Evolutionary conservation across 2,113 vertebrate genomes (phyloP), one percentile per base, ranked within the genome.

Genomic region (Barbus barbus): DNA sequence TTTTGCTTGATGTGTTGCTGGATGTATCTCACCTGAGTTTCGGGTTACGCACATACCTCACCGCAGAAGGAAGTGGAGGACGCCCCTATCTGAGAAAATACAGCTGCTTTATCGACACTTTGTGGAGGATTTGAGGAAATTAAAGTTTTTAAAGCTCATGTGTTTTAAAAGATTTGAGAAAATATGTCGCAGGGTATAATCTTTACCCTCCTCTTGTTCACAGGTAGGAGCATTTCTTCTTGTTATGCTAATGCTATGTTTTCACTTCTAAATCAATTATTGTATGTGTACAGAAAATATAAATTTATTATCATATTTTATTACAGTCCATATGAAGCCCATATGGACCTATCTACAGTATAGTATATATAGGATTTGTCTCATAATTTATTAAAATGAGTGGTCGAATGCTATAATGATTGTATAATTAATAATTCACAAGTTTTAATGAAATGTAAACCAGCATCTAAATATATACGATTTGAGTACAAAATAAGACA

Each of bases 11-110:
- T n/a, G 73, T 71, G 56, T 1, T 31, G 20, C 4, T 51, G 79
- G n/a, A n/a, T n/a, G n/a, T n/a, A 72, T 61, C 87, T 88, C 87
- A 88, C 87, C 87, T 88, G 87, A 83, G 84, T 83, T 77, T 87
- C 84, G 77, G 73, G 82, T 78, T 84, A 18, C 82, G 33, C 28
- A 24, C 60, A 41, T 73, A 80, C 80, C 51, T 78, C 36, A 6
- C 28, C 1, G 18, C 41, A 0, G 3, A 4, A 86, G 82, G 83
- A 88, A 88, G 86, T 86, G 87, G 87, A 48, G 41, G 81, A n/a
- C 53, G 38, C 58, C 82, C 53, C 84, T 88, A 84, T 41, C 13
- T 88, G 72, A 86, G 26, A 12, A n/a, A 63, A 74, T 11, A 67
- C 63, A 48, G 16, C 51, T 22, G 1, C n/a, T 4, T 51, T 36